Evolutionary conservation across 2,888 invertebrate species (phyloP).

Genomic region (Epinotia demarniana): DNA sequence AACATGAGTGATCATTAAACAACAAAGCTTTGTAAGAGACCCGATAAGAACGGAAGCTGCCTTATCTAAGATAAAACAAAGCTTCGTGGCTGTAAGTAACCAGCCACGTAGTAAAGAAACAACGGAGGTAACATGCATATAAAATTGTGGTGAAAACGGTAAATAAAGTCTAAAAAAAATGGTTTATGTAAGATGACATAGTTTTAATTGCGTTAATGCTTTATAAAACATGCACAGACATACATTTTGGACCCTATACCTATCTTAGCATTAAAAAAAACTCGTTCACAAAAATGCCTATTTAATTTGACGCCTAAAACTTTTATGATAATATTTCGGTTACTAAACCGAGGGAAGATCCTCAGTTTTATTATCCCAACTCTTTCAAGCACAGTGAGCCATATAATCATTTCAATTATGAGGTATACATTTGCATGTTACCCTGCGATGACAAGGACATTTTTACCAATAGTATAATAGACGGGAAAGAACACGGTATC

Average conservation of each 20-base stretch:
- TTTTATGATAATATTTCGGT: neutral
- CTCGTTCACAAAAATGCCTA: neutral
- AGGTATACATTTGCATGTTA: neutral
- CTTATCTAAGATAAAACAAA: slow-evolving; percentile 44
- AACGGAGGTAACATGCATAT: neutral
- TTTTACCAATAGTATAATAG: neutral
- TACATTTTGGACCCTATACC: too few relatives aligned
- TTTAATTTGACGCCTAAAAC: neutral
- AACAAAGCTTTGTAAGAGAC: slow-evolving; percentile 37
- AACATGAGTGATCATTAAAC: slow-evolving; percentile 45
- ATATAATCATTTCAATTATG: slow-evolving; percentile 13
- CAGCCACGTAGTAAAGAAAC: slow-evolving; percentile 4
- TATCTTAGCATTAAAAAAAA: neutral
- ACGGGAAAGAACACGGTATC: neutral
- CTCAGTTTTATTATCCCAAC: neutral
- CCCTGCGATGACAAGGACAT: neutral
- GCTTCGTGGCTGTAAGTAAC: slow-evolving; percentile 38
- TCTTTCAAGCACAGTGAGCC: neutral
- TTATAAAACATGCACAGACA: too few relatives aligned
- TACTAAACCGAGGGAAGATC: neutral
- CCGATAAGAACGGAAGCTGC: slow-evolving; percentile 44
- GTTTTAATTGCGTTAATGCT: too few relatives aligned
- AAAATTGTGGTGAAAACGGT: neutral
- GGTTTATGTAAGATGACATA: too few relatives aligned
- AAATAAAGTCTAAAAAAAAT: neutral